Base-by-base conservation (phyloP, 2,797 vertebrate genomes). In the Brotula barbata region DNA sequence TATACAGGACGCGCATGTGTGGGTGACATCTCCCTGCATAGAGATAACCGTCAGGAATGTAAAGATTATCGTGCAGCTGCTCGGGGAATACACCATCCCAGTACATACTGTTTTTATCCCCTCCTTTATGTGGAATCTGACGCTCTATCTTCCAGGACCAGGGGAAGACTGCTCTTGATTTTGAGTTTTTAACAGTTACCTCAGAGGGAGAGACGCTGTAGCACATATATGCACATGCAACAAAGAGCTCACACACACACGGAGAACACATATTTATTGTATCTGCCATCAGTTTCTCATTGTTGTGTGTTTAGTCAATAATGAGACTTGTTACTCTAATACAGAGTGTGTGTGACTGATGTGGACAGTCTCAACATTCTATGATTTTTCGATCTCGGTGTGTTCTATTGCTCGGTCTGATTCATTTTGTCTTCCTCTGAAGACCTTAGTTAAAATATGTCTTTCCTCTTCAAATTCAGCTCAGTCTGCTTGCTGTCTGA, bases 1-100 rank as follows among this genome's bases (percentile, higher is more conserved):
- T 64, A 48, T 3, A 42, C 45, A n/a, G 33, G 21, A 21, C 21
- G 50, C 52, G 28, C 7, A 15, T 44, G 48, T 37, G 19, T 44
- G 59, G 25, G 31, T 52, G 77, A 71, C 64, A 59, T 57, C 39
- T 48, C 22, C 2, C 33, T 37, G 28, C 46, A 31, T n/a, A 36
- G 55, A 58, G 41, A 62, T 55, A 63, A 72, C 65, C 64, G 59
- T 63, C 66, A 75, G 62, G 25, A 23, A 55, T 53, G 14, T 62
- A 63, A 51, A 57, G 64, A 85, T 81, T 43, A 62, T 75, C 72
- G 73, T 69, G 58, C 55, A 47, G 21, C 55, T 53, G 56, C 69
- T 81, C 42, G 57, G 50, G 50, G 51, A 58, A 25, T 69, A 68
- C 15, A 36, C 22, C n/a, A 39, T 48, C 46, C 59, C 41, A 57